These are phyloP conservation scores for Prosapia bicincta DNA, from an alignment of 2,888 invertebrate genomes.

Conservation along the genomic window DNA sequence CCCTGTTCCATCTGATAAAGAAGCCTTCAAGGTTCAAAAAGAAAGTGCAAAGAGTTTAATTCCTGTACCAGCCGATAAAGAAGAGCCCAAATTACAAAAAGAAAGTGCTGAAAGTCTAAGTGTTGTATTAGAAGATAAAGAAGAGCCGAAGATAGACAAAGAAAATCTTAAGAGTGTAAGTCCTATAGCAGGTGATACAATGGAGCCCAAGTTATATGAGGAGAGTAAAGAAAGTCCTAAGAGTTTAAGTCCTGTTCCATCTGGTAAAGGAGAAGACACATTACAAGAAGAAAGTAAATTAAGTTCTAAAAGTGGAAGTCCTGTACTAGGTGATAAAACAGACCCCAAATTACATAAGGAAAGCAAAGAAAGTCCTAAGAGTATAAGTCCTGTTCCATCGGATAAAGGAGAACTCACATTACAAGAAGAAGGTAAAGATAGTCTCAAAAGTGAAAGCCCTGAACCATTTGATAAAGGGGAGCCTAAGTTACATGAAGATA, in stretches of 20 bases:
- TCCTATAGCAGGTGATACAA: background rate
- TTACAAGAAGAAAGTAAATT: background rate
- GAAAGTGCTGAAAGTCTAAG: constrained; percentile 4
- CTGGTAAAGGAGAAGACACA: background rate
- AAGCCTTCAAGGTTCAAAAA: background rate
- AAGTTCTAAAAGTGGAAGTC: constrained; percentile 3
- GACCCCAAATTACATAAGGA: constrained; percentile 17
- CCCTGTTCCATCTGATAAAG: background rate
- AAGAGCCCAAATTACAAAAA: background rate
- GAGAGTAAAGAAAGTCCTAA: background rate
- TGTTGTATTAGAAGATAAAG: constrained; percentile 14
- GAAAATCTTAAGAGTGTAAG: background rate
- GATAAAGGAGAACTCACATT: background rate
- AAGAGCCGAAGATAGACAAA: background rate
- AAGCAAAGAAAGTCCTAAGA: background rate
- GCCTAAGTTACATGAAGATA: background rate
- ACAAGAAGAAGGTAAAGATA: background rate
- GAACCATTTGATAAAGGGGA: background rate
- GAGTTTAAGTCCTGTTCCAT: background rate
- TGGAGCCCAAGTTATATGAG: background rate
- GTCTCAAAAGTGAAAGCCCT: constrained; percentile 43
- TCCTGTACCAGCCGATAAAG: background rate
- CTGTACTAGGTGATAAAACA: constrained; percentile 4
- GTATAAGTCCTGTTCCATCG: background rate
- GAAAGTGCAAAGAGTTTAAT: background rate